A percentile compares a stretch with the other conserved stretches of the same genome.
phyloP scores from a whole-genome alignment of 37 sponge, comb jelly and placozoan genomes.

The Eunapius fragilis region DNA sequence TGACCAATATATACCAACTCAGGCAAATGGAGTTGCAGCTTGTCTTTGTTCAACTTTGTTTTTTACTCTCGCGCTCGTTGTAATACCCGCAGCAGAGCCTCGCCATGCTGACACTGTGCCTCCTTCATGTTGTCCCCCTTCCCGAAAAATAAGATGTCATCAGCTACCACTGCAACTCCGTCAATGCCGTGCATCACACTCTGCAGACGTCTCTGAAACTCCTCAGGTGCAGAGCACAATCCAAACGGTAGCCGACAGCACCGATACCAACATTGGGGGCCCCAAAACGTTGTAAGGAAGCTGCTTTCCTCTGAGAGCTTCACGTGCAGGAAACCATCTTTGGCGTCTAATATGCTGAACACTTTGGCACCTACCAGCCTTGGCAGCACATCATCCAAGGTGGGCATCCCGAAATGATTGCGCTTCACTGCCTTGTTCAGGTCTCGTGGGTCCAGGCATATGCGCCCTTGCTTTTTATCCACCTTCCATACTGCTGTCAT shows the following conservation, averaged over 20 bases:
- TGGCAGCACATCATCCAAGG: constrained; percentile 31
- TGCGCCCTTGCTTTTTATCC: constrained; percentile 27
- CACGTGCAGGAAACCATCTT: constrained; percentile 19
- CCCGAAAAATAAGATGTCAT: constrained; percentile 43
- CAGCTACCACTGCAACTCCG: constrained; percentile 32
- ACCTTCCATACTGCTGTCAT: constrained; percentile 30
- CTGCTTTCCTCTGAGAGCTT: constrained; percentile 2
- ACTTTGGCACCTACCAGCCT: constrained; percentile 8
- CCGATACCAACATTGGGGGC: constrained; percentile 23
- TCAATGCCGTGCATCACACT: constrained; percentile 2
- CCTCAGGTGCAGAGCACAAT: constrained; percentile 25
- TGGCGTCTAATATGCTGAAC: constrained; percentile 27
- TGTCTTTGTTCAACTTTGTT: constrained; percentile 8
- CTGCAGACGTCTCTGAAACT: constrained; percentile 25
- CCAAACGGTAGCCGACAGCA: constrained; percentile 31
- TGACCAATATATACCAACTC: constrained; percentile 6
- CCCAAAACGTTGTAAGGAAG: constrained; percentile 36
- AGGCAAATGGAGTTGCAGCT: background rate
- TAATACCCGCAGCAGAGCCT: background rate
- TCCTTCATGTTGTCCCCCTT: background rate
- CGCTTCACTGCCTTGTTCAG: constrained; percentile 51
- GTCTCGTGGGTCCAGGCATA: constrained; percentile 42
- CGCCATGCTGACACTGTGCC: constrained; percentile 11
- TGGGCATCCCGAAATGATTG: constrained; percentile 21
- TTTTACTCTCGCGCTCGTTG: constrained; percentile 6